Conservation (phyloP, 2,113 vertebrate genomes). For the Noctilio leporinus region DNA sequence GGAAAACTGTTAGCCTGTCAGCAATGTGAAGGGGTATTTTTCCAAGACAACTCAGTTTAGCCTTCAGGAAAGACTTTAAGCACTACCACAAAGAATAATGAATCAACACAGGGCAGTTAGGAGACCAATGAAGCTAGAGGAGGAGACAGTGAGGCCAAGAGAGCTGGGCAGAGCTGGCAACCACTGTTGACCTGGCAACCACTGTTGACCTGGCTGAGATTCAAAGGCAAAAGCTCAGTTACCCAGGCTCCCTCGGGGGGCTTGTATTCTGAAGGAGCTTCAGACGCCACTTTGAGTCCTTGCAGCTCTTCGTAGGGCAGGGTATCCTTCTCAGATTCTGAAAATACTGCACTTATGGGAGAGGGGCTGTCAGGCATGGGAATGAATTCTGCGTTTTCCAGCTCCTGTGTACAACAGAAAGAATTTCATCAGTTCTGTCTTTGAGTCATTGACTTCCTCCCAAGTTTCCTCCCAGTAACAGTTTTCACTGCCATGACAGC, state of each 20-base stretch:
- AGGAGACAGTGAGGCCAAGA: neutral
- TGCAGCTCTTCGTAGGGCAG: conserved; percentile 87
- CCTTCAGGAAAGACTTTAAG: neutral
- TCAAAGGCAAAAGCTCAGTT: conserved; percentile 59
- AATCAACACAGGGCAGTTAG: neutral
- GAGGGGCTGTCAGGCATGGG: conserved; percentile 88
- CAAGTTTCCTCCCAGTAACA: neutral
- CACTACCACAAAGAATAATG: neutral
- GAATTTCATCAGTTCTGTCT: conserved; percentile 52
- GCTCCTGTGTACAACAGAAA: conserved; percentile 82
- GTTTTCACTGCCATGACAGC: neutral
- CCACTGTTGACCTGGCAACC: neutral
- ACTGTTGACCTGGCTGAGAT: neutral
- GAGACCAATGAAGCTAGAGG: neutral
- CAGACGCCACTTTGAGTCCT: conserved; percentile 86
- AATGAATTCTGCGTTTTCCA: conserved; percentile 96
- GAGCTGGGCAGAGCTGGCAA: neutral
- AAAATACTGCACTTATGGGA: conserved; percentile 77
- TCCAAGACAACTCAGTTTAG: neutral
- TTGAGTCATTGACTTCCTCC: neutral
- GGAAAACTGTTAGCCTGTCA: neutral
- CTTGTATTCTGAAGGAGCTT: conserved; percentile 73
- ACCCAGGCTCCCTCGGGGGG: conserved; percentile 74
- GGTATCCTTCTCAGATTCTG: conserved; percentile 80
- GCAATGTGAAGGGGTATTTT: neutral